Evolutionary conservation across 1,140 invertebrate genomes (phyloP), one percentile per base, ranked within the genome.

Genomic region (Achatina immaculata): DNA sequence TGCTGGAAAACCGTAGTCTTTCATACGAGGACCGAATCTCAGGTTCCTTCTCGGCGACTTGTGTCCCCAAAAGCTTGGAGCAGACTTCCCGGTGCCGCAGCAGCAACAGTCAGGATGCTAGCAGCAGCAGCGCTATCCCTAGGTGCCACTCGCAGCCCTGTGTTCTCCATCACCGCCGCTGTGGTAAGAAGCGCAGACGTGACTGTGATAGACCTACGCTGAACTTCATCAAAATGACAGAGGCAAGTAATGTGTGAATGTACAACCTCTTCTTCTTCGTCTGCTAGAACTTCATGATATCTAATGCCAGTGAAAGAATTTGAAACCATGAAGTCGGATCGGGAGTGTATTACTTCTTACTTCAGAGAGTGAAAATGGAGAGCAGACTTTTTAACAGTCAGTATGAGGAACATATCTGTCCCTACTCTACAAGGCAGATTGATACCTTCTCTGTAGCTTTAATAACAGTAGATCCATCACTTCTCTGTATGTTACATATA

Each of bases 221-320:
- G 19, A 86, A 90, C 83, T 89, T 90, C 75, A 79, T 84, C 38
- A 90, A 90, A 83, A 90, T 90, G 89, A 89, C 86, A 65, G 87
- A 90, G 88, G 89, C 88, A 78, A 82, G 80, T 81, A 38, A 31
- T 16, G 55, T n/a, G 24, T 24, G n/a, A 4, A 58, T 58, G 55
- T 24, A 4, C n/a, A 58, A n/a, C 24, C 7, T 58, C n/a, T n/a
- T n/a, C n/a, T n/a, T n/a, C n/a, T n/a, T n/a, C n/a, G n/a, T n/a
- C n/a, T n/a, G n/a, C n/a, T n/a, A n/a, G n/a, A n/a, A n/a, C n/a
- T n/a, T n/a, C n/a, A n/a, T n/a, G n/a, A n/a, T n/a, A n/a, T n/a
- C n/a, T n/a, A n/a, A n/a, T n/a, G n/a, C n/a, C n/a, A n/a, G n/a
- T n/a, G n/a, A n/a, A n/a, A n/a, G n/a, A n/a, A n/a, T n/a, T n/a